phyloP scores from a whole-genome alignment of 2,797 vertebrate species.

The Orientallactaga sibirica region DNA sequence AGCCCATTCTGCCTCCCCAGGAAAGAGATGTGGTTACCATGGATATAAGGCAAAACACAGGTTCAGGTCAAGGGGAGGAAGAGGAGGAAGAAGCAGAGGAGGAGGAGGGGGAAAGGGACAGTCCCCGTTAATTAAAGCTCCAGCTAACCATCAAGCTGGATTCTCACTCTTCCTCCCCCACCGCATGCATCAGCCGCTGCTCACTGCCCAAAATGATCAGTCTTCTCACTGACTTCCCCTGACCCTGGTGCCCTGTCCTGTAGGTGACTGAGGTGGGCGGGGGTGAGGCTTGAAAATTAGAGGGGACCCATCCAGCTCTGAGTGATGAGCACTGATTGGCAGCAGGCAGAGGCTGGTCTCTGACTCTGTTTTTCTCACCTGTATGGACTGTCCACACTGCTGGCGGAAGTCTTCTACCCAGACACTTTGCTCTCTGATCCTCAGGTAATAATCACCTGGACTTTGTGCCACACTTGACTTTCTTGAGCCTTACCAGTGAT shows the following conservation, averaged over 20 bases:
- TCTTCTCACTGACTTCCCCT: constrained; percentile 20
- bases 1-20: constrained; percentile 84
- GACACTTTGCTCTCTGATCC: constrained; percentile 66
- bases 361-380: not conserved
- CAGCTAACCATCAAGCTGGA: not conserved
- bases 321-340: not conserved
- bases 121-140: not conserved
- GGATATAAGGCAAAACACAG: constrained; percentile 51
- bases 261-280: not conserved
- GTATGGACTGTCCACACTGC: rapidly evolving
- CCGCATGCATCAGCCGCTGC: not conserved
- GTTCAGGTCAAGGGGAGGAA: not conserved
- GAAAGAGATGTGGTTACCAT: constrained; percentile 76
- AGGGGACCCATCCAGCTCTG: not conserved
- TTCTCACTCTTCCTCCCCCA: not conserved
- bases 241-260: not conserved
- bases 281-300: no score
- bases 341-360: not conserved
- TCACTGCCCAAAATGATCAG: not conserved
- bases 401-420: not conserved
- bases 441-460: constrained; percentile 38
- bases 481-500: not conserved
- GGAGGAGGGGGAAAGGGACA: not conserved
- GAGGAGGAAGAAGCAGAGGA: not conserved
- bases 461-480: constrained; percentile 65